These are phyloP conservation scores for Tapirus indicus DNA, from an alignment of 2,797 vertebrate genomes.

Conservation along the genomic window DNA sequence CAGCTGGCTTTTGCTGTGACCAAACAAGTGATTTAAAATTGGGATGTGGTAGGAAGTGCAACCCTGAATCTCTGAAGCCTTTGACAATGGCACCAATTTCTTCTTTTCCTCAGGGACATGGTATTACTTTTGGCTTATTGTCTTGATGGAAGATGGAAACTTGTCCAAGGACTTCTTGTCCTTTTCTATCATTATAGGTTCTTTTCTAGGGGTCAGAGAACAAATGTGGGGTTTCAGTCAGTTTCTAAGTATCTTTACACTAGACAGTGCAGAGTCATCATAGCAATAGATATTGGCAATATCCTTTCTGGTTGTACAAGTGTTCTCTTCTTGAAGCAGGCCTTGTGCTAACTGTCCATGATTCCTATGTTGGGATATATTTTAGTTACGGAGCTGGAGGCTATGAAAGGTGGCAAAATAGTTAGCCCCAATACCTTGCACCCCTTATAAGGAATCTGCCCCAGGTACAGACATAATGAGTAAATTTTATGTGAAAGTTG, in stretches of 20 bases:
- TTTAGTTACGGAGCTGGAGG: background rate
- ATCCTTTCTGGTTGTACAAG: too few relatives aligned
- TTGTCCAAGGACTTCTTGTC: background rate
- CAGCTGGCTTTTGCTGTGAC: slow-evolving; percentile 64
- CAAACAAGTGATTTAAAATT: slow-evolving; percentile 53
- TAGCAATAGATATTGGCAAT: too few relatives aligned
- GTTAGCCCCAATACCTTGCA: background rate
- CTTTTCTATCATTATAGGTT: background rate
- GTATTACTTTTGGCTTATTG: background rate
- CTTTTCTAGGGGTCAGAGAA: background rate
- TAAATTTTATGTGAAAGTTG: background rate
- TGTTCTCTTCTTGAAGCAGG: background rate
- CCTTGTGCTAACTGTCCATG: background rate
- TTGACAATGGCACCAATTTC: background rate
- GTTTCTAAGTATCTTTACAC: background rate
- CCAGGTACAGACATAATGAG: background rate
- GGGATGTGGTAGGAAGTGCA: slow-evolving; percentile 33
- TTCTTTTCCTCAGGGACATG: background rate
- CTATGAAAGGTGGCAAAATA: background rate
- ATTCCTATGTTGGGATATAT: background rate
- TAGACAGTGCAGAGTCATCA: background rate
- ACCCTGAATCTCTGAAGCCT: background rate
- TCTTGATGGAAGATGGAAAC: background rate
- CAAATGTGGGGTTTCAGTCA: background rate
- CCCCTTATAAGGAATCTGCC: background rate